Conservation (phyloP, 2,113 vertebrate species). For the Thamnophis sirtalis region DNA sequence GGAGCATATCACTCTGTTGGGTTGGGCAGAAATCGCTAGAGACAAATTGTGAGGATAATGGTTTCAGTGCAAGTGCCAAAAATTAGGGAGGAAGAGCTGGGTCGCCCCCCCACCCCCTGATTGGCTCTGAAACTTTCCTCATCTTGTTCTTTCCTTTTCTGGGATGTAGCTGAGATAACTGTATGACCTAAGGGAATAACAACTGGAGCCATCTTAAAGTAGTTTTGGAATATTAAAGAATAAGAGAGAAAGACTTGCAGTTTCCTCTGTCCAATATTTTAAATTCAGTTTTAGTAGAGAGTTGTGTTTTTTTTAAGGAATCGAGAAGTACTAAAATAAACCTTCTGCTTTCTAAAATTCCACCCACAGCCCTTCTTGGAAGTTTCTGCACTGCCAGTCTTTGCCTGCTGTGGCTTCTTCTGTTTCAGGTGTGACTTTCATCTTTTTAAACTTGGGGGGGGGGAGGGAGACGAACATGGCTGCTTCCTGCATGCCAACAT, state of each 20-base stretch:
- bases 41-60: not conserved
- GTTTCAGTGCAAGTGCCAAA: not conserved
- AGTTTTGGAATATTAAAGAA: not conserved
- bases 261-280: not conserved
- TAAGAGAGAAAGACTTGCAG: not conserved
- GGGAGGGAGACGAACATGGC: not conserved
- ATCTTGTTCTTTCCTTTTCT: not conserved
- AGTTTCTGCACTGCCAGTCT: not conserved
- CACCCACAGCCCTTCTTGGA: not conserved
- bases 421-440: not conserved
- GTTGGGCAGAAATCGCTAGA: not conserved
- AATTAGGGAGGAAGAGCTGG: not conserved
- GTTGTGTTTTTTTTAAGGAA: not conserved
- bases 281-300: not conserved
- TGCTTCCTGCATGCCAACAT: not conserved
- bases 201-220: not conserved
- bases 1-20: not conserved
- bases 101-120: accelerated
- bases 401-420: not conserved
- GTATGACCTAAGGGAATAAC: not conserved
- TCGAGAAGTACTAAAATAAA: not conserved
- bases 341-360: not conserved
- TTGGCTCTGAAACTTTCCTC: not conserved
- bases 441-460: not conserved
- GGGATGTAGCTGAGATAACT: not conserved